These are phyloP conservation scores for Grapholita molesta DNA, from an alignment of 1,140 invertebrate species.

Conservation along the genomic window DNA sequence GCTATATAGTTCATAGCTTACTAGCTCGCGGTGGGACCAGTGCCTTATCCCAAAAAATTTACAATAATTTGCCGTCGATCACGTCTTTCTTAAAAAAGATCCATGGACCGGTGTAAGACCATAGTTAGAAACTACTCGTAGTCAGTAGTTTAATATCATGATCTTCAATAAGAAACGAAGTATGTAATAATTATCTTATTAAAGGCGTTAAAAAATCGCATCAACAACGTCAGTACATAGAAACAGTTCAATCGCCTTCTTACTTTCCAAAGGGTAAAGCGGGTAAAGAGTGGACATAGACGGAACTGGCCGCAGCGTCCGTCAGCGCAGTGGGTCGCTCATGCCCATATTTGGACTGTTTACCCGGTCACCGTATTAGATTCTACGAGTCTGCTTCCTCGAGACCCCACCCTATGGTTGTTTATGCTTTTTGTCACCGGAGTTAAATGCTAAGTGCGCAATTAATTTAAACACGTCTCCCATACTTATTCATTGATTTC, in stretches of 20 bases:
- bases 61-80: too few relatives aligned
- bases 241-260: slow-evolving; percentile 41
- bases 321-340: slow-evolving; percentile 49
- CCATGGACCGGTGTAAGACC: too few relatives aligned
- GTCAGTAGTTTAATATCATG: too few relatives aligned
- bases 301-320: slow-evolving; percentile 55
- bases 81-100: too few relatives aligned
- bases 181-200: background rate
- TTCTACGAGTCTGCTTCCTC: slow-evolving; percentile 50
- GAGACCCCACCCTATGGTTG: slow-evolving; percentile 32
- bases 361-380: slow-evolving; percentile 59
- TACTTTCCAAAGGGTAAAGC: slow-evolving; percentile 50
- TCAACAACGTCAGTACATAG: background rate
- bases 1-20: too few relatives aligned
- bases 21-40: too few relatives aligned
- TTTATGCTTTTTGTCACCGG: slow-evolving; percentile 8
- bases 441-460: background rate
- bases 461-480: background rate
- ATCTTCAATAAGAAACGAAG: too few relatives aligned
- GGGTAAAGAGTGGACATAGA: slow-evolving; percentile 55
- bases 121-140: too few relatives aligned
- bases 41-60: too few relatives aligned
- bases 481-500: too few relatives aligned
- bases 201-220: background rate
- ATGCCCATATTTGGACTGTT: slow-evolving; percentile 55